Base-by-base conservation (phyloP, 35 echinoderm and acorn worm species). In the Chiridota heheva region DNA sequence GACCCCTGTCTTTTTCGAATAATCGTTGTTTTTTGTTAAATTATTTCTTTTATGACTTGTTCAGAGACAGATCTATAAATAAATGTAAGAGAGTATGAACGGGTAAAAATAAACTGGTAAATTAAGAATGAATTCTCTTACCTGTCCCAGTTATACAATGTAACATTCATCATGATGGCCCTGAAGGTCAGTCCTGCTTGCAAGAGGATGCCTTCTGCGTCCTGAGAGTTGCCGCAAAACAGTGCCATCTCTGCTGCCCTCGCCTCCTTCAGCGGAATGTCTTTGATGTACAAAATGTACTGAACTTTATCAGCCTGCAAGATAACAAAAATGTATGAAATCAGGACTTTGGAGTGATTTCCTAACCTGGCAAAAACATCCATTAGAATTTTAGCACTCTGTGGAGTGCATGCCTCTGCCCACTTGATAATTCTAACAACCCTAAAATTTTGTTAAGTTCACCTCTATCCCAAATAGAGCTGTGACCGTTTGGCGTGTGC, bases 141-240 rank as follows among this genome's bases (percentile, higher is more conserved):
- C 93, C 93, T 97, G 36, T 97, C 93, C 93, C 93, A 97, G 61
- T 97, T 97, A 39, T 97, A 97, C 20, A 97, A 78, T 36, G 51
- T 81, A 32, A 97, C 74, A 59, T 97, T 97, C 88, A 91, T 97
- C 77, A 97, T 87, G 39, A 97, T 91, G 28, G 93, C 93, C 28
- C 93, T 76, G 73, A 96, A 96, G n/a, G 83, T 43, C 0, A 96
- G 62, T 46, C 58, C 64, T n/a, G 93, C 93, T 46, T 96, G 93
- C 1, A 96, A 65, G 7, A 96, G 84, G 46, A 96, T 91, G 0
- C 88, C 93, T 66, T 96, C 93, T 0, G 93, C 93, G 67, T 96
- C 93, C 71, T 96, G 93, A 10, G 78, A 13, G 46, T 88, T 91
- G 26, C 93, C 93, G 59, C 88, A 91, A 69, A 96, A 91, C 10